Conservation (phyloP, 2,888 invertebrate genomes). For the Drosophila affinis region DNA sequence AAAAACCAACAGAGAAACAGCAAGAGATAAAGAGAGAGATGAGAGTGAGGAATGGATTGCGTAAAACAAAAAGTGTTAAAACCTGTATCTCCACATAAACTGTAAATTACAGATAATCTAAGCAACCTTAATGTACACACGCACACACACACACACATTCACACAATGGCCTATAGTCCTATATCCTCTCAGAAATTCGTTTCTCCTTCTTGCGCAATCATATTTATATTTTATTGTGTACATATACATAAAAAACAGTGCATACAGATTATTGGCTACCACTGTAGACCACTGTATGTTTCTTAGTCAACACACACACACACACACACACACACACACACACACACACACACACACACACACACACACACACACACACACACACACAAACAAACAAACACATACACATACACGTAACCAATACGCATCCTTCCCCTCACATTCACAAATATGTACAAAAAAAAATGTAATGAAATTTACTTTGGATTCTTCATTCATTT, state of each 20-base stretch:
- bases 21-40: constrained; percentile 1
- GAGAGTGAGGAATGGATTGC: constrained; percentile 10
- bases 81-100: constrained; percentile 38
- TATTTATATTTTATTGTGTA: background rate
- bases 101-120: constrained; percentile 64
- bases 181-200: background rate
- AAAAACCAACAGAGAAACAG: constrained; percentile 5
- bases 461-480: background rate
- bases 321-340: background rate
- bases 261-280: background rate
- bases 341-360: background rate
- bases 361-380: background rate
- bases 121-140: constrained; percentile 48
- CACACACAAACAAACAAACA: too few relatives aligned
- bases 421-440: background rate
- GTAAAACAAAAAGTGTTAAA: constrained; percentile 1
- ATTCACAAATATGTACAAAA: background rate
- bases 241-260: background rate
- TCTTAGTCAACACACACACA: background rate
- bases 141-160: constrained; percentile 18
- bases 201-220: background rate
- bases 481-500: background rate
- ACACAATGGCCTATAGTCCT: background rate
- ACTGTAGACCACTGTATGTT: background rate
- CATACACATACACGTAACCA: background rate